Conservation (phyloP, 2,888 invertebrate genomes). For the Thymelicus acteon region DNA sequence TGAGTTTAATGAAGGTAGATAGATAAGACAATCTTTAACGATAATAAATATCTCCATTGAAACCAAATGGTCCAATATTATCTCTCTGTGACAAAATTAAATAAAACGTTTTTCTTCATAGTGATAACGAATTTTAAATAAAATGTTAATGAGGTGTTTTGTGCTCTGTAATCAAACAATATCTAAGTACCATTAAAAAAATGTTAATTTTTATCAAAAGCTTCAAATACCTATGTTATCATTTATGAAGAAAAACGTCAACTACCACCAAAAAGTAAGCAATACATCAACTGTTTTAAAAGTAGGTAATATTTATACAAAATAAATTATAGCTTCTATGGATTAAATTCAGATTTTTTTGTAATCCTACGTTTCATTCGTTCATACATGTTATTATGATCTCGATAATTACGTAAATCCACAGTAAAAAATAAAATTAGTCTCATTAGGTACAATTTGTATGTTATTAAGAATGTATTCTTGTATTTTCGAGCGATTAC, state of each 20-base stretch:
- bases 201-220: background rate
- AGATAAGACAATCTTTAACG: background rate
- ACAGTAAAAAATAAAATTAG: no score
- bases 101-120: conserved; percentile 22
- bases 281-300: background rate
- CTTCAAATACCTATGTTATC: background rate
- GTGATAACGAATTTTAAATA: conserved; percentile 1
- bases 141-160: background rate
- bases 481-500: conserved; percentile 12
- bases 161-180: background rate
- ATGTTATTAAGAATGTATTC: no score
- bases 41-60: background rate
- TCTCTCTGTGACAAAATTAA: conserved; percentile 10
- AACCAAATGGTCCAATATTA: background rate
- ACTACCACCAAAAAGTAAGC: background rate
- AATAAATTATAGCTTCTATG: background rate
- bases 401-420: no score
- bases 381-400: no score
- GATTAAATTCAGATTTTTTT: background rate
- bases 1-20: background rate
- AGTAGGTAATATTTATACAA: background rate
- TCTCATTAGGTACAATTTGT: no score
- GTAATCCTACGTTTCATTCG: background rate
- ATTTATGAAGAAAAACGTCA: conserved; percentile 6
- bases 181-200: background rate